These are phyloP conservation scores for Leptinotarsa tumamoca DNA, from an alignment of 2,888 invertebrate genomes.

Conservation along the genomic window DNA sequence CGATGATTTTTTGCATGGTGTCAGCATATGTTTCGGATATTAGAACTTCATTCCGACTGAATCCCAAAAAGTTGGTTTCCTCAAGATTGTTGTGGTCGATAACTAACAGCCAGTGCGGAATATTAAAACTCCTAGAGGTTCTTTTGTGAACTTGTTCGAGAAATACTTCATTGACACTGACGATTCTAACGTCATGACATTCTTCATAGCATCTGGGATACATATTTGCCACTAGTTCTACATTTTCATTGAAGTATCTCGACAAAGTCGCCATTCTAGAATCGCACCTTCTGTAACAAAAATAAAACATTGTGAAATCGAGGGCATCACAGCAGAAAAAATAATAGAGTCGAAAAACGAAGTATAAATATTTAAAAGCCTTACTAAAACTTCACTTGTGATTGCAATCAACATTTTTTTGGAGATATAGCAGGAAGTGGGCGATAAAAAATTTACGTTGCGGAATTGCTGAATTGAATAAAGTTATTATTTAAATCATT, in stretches of 20 bases:
- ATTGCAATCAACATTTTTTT: too few relatives aligned
- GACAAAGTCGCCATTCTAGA: slow-evolving; percentile 28
- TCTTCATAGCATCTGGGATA: slow-evolving; percentile 54
- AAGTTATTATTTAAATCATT: too few relatives aligned
- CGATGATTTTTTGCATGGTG: background rate
- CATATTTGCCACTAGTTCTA: slow-evolving; percentile 52
- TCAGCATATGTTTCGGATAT: slow-evolving; percentile 1
- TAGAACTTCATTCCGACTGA: slow-evolving; percentile 28
- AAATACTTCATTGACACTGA: slow-evolving; percentile 52
- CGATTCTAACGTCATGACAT: slow-evolving; percentile 49
- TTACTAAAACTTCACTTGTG: too few relatives aligned
- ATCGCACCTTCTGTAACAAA: slow-evolving; percentile 36
- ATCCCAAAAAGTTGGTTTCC: slow-evolving; percentile 22
- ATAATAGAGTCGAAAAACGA: too few relatives aligned
- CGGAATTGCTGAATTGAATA: too few relatives aligned
- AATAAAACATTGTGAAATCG: background rate
- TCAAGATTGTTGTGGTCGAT: background rate
- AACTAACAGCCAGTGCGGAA: background rate
- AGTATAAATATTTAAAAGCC: too few relatives aligned
- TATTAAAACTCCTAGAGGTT: background rate
- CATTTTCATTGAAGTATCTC: slow-evolving; percentile 54
- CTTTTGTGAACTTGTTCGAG: slow-evolving; percentile 35
- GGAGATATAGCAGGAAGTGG: too few relatives aligned
- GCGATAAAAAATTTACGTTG: too few relatives aligned
- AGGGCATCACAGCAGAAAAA: too few relatives aligned